Conservation (phyloP, 2,797 vertebrate species). For the Botia almorhae region DNA sequence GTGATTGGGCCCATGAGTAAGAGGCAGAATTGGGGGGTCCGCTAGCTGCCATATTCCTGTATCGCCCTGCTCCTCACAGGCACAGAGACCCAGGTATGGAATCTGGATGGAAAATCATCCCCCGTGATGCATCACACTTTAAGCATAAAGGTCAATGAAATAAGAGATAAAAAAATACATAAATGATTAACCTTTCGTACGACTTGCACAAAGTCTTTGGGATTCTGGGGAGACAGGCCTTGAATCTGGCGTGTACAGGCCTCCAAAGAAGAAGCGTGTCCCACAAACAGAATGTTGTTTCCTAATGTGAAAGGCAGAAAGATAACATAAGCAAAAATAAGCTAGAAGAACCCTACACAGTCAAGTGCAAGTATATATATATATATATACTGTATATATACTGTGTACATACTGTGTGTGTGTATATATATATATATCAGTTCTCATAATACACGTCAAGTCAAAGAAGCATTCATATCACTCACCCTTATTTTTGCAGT, state of each 20-base stretch:
- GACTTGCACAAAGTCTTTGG: constrained; percentile 98
- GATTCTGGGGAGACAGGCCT: constrained; percentile 90
- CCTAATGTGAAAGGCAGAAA: constrained; percentile 75
- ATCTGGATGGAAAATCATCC: constrained; percentile 77
- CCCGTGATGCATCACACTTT: constrained; percentile 8
- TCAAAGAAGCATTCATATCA: background rate
- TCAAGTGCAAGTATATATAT: no score
- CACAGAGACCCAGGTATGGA: constrained; percentile 96
- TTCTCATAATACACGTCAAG: background rate
- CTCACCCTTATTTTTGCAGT: constrained; percentile 93
- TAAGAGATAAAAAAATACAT: background rate
- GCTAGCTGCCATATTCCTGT: constrained; percentile 95
- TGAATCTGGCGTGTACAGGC: constrained; percentile 97
- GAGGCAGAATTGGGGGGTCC: constrained; percentile 93
- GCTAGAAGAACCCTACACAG: background rate
- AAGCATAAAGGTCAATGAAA: background rate
- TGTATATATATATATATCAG: no score
- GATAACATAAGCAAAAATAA: background rate
- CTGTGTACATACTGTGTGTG: no score
- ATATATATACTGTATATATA: no score
- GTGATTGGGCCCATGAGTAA: constrained; percentile 96
- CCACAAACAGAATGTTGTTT: constrained; percentile 94
- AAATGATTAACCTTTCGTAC: constrained; percentile 88
- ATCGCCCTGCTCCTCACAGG: constrained; percentile 94
- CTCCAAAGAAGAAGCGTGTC: constrained; percentile 95